phyloP scores from a whole-genome alignment of 2,113 vertebrate genomes.

The Crotalus viridis region DNA sequence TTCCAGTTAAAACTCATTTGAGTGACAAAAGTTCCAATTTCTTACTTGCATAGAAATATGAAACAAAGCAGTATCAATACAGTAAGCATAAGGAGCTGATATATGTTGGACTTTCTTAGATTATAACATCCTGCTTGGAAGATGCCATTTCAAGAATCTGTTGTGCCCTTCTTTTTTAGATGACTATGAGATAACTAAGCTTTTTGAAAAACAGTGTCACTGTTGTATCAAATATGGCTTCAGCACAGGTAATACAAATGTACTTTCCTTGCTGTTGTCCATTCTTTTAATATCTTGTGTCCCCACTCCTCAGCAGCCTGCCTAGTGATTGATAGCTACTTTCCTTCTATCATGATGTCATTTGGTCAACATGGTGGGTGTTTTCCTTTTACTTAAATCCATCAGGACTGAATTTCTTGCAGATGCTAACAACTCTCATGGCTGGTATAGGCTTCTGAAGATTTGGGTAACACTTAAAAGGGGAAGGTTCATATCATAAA shows the following conservation, averaged over 20 bases:
- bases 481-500: neutral
- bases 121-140: neutral
- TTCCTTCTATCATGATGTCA: slow-evolving; percentile 10
- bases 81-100: neutral
- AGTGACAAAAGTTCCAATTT: neutral
- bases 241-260: neutral
- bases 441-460: neutral
- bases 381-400: slow-evolving; percentile 28
- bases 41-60: neutral
- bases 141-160: neutral
- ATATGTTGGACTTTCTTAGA: neutral
- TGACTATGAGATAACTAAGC: neutral
- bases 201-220: neutral
- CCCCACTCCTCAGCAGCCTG: neutral
- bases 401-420: slow-evolving; percentile 21
- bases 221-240: neutral
- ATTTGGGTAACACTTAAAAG: neutral
- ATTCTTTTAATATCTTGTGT: neutral
- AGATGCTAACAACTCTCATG: neutral
- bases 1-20: neutral
- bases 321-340: slow-evolving; percentile 20
- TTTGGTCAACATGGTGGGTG: slow-evolving; percentile 20
- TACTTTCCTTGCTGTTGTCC: neutral
- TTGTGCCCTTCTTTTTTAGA: neutral
- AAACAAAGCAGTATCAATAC: neutral